Evolutionary conservation across 1,140 invertebrate genomes (phyloP), one percentile per base, ranked within the genome.

Genomic region (Meloidogyne floridensis): DNA sequence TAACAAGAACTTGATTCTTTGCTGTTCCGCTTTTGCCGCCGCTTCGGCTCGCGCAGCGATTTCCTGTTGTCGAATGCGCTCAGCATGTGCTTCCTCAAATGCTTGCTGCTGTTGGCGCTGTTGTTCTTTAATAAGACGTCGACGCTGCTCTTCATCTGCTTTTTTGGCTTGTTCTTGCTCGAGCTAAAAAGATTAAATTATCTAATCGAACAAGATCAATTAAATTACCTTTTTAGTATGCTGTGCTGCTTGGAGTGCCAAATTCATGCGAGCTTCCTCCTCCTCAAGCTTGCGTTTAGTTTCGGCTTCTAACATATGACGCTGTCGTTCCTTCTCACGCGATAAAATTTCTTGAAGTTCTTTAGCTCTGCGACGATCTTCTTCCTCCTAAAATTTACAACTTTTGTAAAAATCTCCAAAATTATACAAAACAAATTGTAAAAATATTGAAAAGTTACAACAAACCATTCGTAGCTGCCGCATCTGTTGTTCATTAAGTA

Each of bases 91-190:
- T 51, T 82, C 75, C 5, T 77, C 74, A 53, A 76, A 75, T 8
- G 75, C 81, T 18, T 72, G 65, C 11, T 79, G 77, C 65, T 81
- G 78, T 59, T 82, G 42, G 11, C 84, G 84, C 76, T 77, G 83
- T 70, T 84, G 59, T 18, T 84, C 83, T 53, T 81, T 85, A n/a
- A 71, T 59, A 3, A 83, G 32, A 10, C 18, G 80, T 32, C 72
- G 75, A 32, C 83, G 75, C 3, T 84, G 80, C 43, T 85, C 56
- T n/a, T 84, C 83, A 18, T 85, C 83, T 42, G 74, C 73, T n/a
- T 56, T 80, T 3, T 75, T 47, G 9, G 82, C 82, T 32, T 56
- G n/a, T 56, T 82, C 81, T 15, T 20, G 72, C 13, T 75, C 74
- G 3, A 74, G 51, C 56, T 65, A 13, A 15, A 65, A 65, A 18